phyloP scores from a whole-genome alignment of 2,888 invertebrate species.

The Lucinisca nassula region DNA sequence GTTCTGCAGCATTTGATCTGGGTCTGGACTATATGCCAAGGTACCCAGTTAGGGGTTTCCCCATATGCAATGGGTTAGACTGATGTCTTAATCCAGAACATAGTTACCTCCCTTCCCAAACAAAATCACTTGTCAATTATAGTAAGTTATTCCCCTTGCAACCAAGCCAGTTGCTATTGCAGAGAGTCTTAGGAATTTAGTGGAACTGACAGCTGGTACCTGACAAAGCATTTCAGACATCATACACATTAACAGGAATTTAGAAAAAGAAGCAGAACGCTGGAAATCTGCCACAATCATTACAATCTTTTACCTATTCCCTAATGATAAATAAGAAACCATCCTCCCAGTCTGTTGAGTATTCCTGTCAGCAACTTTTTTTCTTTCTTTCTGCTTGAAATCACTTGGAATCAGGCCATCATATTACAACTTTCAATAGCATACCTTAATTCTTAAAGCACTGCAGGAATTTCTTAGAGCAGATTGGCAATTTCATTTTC shows the following conservation, averaged over 20 bases:
- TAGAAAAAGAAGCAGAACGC: neutral
- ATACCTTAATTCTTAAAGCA: too few species aligned
- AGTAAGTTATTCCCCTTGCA: neutral
- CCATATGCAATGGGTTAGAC: too few species aligned
- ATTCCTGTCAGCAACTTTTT: neutral
- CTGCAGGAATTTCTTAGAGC: too few species aligned
- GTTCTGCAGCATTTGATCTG: too few species aligned
- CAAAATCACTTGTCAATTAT: too few species aligned
- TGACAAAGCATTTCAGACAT: neutral
- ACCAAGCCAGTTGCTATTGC: neutral
- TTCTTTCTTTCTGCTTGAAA: neutral
- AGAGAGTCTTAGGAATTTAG: neutral
- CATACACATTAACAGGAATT: neutral
- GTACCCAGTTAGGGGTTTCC: too few species aligned
- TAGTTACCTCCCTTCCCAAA: too few species aligned
- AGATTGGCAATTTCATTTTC: too few species aligned
- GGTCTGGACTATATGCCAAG: too few species aligned
- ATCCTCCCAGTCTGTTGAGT: neutral
- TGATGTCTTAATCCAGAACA: too few species aligned
- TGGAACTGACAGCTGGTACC: neutral
- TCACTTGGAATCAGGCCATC: neutral
- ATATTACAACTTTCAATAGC: slow-evolving; percentile 3
- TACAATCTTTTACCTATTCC: neutral
- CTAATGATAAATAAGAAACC: neutral
- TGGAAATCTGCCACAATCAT: neutral